Base-by-base conservation (phyloP, 2,888 invertebrate species). In the Teleiodes luculella region DNA sequence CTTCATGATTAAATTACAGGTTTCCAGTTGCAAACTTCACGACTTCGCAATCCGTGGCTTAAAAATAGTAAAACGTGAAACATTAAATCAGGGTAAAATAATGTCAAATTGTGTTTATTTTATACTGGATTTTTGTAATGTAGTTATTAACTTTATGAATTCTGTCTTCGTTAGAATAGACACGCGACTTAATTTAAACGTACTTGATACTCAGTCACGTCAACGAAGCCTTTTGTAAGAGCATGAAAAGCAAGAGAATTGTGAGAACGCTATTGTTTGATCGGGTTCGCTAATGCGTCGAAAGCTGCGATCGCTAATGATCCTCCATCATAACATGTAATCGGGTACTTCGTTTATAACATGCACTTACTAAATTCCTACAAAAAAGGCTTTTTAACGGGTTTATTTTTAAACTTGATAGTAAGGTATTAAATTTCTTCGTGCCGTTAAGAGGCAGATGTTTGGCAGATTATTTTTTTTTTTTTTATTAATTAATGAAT, bases 211-310 rank as follows among this genome's bases (percentile, higher is more conserved):
- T 33, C 10, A n/a, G 10, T n/a, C 10, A n/a, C 33, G n/a, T 33
- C 33, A n/a, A n/a, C n/a, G n/a, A n/a, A n/a, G 37, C 37, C 37
- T 33, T 48, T 52, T 52, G 56, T 56, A 53, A 56, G 35, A 46
- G 36, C 33, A 46, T 48, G 49, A 56, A 52, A 49, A 48, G n/a
- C 20, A 39, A 49, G 16, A 56, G 50, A 56, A 52, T 53, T 53
- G 56, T 56, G 53, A 20, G 56, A 56, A 56, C 33, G n/a, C 30
- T 31, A 35, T 52, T 54, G 33, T 52, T 37, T 14, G 7, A 54
- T 37, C n/a, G 41, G 11, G 39, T 43, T 13, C 37, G 50, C 37
- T 14, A 33, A 52, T 14, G 51, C 55, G 51, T 18, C 41, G 55
- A 55, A 46, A 51, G 51, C 39, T 55, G 13, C 43, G 16, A 16